phyloP scores from a whole-genome alignment of 2,113 vertebrate species.

The Panthera tigris region DNA sequence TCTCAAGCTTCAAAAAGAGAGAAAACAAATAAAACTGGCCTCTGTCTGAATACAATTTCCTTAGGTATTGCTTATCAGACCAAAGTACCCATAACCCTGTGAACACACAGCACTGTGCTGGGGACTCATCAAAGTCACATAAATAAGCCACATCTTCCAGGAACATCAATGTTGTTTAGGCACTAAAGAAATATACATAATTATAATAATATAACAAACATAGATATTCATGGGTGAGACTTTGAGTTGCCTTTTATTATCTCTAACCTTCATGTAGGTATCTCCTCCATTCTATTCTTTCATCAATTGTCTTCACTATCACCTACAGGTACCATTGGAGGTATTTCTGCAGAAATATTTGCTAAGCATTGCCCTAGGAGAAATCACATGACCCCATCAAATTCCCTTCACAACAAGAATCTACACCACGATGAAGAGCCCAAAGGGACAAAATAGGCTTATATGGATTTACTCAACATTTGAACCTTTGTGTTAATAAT shows the following conservation, averaged over 20 bases:
- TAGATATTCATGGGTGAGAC: neutral
- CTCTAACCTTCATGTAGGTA: neutral
- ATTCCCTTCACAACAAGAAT: neutral
- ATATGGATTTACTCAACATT: neutral
- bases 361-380: neutral
- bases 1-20: neutral
- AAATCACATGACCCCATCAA: neutral
- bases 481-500: neutral
- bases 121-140: neutral
- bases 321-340: neutral
- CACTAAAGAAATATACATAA: neutral
- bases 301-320: neutral
- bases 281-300: neutral
- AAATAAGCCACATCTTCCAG: neutral
- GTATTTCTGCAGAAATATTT: neutral
- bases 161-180: neutral
- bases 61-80: neutral
- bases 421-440: neutral
- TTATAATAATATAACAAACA: neutral
- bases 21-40: neutral
- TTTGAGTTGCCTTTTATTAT: neutral
- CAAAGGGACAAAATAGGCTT: neutral
- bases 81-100: neutral
- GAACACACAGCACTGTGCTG: neutral
- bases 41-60: neutral